Conservation (phyloP, 2,888 invertebrate species). For the Syrista parreyssii region DNA sequence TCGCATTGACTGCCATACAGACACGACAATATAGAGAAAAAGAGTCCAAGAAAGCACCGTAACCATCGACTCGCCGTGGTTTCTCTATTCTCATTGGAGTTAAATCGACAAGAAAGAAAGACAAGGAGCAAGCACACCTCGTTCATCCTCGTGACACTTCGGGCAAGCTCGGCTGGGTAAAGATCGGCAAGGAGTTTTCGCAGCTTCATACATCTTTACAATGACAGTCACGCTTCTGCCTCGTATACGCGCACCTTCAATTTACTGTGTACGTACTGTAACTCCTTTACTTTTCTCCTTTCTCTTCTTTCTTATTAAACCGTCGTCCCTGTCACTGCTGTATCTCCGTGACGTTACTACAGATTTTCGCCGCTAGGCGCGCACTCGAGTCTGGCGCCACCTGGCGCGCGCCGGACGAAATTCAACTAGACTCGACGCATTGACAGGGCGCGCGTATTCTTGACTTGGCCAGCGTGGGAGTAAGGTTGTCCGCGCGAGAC, state of each 20-base stretch:
- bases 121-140: background rate
- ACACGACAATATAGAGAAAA: background rate
- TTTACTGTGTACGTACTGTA: background rate
- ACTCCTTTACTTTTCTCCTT: background rate
- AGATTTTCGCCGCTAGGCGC: slow-evolving; percentile 9
- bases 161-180: background rate
- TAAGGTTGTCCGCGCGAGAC: slow-evolving; percentile 50
- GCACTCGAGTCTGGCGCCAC: slow-evolving; percentile 31
- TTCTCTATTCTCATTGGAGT: background rate
- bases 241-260: background rate
- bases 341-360: background rate
- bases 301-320: background rate
- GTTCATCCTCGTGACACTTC: background rate
- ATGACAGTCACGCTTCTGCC: background rate
- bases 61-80: background rate
- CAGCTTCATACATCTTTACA: background rate
- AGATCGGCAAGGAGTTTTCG: background rate
- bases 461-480: slow-evolving; percentile 61
- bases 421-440: slow-evolving; percentile 35
- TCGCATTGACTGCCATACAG: background rate
- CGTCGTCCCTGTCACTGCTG: background rate
- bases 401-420: slow-evolving; percentile 38
- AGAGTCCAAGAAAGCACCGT: background rate
- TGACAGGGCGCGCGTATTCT: slow-evolving; percentile 59
- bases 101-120: background rate